Conservation (phyloP, 2,888 invertebrate species). For the Athripsodes cinereus region DNA sequence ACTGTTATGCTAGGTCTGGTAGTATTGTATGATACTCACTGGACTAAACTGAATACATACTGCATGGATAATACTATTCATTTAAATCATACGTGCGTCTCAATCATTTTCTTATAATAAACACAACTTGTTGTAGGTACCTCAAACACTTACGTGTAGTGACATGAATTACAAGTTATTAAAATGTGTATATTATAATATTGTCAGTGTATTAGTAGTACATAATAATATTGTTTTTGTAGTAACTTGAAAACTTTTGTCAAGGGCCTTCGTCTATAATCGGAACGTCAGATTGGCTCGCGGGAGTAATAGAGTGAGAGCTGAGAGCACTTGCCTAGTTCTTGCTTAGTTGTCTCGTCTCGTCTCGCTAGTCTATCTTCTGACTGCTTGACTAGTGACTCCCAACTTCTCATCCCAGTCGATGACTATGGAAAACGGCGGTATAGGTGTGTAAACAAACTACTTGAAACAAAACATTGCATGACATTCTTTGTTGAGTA, state of each 20-base stretch:
- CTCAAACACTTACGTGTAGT: no score
- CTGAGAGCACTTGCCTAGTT: no score
- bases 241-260: slow-evolving; percentile 24
- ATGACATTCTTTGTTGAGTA: slow-evolving; percentile 17
- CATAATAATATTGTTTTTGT: neutral
- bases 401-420: slow-evolving; percentile 14
- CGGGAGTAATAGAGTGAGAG: slow-evolving; percentile 11
- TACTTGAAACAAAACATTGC: slow-evolving; percentile 23
- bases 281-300: slow-evolving; percentile 21
- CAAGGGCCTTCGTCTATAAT: slow-evolving; percentile 24
- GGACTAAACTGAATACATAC: no score
- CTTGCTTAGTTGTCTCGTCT: no score
- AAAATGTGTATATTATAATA: slow-evolving; percentile 13
- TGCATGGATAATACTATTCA: no score
- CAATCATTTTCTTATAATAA: no score
- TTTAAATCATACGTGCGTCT: no score
- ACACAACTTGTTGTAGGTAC: no score
- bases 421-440: slow-evolving; percentile 25
- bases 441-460: slow-evolving; percentile 26
- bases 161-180: neutral
- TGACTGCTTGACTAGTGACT: no score
- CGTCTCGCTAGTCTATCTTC: no score
- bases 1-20: no score
- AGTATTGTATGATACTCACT: slow-evolving; percentile 34
- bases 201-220: no score